These are phyloP conservation scores for Drosophila kanapiae DNA, from an alignment of 1,140 invertebrate species.

Conservation along the genomic window DNA sequence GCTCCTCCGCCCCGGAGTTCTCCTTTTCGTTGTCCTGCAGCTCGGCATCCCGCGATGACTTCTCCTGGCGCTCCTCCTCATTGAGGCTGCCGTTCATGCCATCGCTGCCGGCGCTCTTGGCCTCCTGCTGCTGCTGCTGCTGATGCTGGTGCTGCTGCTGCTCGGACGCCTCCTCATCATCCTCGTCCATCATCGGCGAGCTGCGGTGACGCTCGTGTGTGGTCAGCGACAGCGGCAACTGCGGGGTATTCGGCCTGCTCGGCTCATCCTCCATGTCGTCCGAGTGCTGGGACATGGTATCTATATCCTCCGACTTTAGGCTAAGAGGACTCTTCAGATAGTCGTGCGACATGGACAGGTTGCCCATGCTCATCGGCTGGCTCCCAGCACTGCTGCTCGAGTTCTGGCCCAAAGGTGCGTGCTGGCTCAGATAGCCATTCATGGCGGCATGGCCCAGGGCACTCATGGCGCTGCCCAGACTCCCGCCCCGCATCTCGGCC, in stretches of 20 bases:
- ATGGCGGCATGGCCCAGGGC: slow-evolving; percentile 74
- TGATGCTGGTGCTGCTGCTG: slow-evolving; percentile 21
- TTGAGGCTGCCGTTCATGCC: slow-evolving; percentile 43
- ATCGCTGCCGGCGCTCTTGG: slow-evolving; percentile 45
- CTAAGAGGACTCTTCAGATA: slow-evolving; percentile 84
- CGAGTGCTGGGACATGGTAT: slow-evolving; percentile 85
- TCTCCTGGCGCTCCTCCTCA: slow-evolving; percentile 57
- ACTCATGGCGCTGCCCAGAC: slow-evolving; percentile 71
- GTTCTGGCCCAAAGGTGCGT: slow-evolving; percentile 76
- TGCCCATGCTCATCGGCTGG: slow-evolving; percentile 76
- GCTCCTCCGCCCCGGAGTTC: slow-evolving; percentile 38
- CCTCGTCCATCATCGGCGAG: slow-evolving; percentile 67
- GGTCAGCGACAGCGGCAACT: slow-evolving; percentile 80
- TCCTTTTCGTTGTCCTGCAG: slow-evolving; percentile 43
- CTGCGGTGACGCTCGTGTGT: slow-evolving; percentile 81
- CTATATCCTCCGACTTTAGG: slow-evolving; percentile 84
- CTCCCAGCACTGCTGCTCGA: slow-evolving; percentile 77
- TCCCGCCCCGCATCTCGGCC: slow-evolving; percentile 89
- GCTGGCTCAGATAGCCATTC: slow-evolving; percentile 81
- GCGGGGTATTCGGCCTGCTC: slow-evolving; percentile 75
- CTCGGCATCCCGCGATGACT: slow-evolving; percentile 31
- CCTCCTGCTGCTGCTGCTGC: slow-evolving; percentile 31
- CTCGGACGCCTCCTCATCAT: slow-evolving; percentile 50
- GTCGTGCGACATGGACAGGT: slow-evolving; percentile 80
- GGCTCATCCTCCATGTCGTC: slow-evolving; percentile 84